Percentiles rank a stretch among this genome's conserved stretches.
phyloP scores from a whole-genome alignment of 64 coral and sea anemone genomes.

The Exaiptasia diaphana region DNA sequence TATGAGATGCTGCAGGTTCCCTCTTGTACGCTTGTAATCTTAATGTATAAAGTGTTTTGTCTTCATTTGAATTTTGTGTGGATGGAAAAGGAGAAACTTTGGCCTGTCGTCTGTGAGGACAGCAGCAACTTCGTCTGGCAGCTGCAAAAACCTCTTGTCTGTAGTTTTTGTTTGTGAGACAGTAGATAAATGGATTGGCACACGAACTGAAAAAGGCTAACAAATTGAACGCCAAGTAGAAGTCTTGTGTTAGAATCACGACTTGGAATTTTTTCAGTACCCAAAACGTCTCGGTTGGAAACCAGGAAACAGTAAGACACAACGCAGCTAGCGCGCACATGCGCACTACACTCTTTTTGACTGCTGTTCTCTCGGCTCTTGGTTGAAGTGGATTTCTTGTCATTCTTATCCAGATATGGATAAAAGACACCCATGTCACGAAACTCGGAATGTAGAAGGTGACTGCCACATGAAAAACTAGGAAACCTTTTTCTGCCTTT shows the following conservation, averaged over 20 bases:
- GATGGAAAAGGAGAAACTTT: too few relatives aligned
- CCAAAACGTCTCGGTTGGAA: conserved; percentile 46
- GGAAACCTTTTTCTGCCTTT: not conserved
- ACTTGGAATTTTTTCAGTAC: conserved; percentile 21
- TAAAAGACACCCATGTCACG: conserved; percentile 39
- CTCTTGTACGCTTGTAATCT: too few relatives aligned
- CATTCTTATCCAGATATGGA: conserved; percentile 30
- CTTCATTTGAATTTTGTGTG: too few relatives aligned
- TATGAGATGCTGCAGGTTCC: too few relatives aligned
- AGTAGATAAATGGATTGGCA: conserved; percentile 17
- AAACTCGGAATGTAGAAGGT: conserved; percentile 46
- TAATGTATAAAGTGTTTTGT: too few relatives aligned
- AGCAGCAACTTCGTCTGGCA: too few relatives aligned
- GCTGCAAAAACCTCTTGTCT: not conserved
- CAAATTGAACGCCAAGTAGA: not conserved
- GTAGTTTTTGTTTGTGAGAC: not conserved
- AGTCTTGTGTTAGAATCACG: not conserved
- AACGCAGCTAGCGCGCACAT: conserved; percentile 42
- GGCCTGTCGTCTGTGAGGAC: too few relatives aligned
- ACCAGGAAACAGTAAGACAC: conserved; percentile 35
- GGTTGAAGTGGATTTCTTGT: not conserved
- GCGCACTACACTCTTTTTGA: conserved; percentile 3
- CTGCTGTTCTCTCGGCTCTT: not conserved
- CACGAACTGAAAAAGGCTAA: conserved; percentile 17
- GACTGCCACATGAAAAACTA: conserved; percentile 11